Evolutionary conservation across 2,888 invertebrate species (phyloP), one percentile per base, ranked within the genome.

Genomic region (Orthonychiurus folsomi): DNA sequence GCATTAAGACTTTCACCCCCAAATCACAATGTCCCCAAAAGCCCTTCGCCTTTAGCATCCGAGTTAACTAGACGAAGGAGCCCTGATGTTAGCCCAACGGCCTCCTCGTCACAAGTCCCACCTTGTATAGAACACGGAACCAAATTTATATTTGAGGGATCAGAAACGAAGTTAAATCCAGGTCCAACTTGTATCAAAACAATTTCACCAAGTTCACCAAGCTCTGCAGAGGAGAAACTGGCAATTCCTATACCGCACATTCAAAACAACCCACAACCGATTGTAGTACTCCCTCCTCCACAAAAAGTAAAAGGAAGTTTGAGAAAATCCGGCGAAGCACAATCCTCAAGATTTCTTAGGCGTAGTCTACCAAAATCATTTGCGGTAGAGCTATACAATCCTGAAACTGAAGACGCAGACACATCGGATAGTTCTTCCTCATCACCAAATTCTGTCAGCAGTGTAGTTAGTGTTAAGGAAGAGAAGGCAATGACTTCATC

Each of bases 321-420:
- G 15, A 37, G 37, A 37, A 37, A 37, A 37, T 5, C 37, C 37
- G 24, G 21, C 47, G 64, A 63, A 53, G 62, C 66, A 47, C 63
- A 62, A 0, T 61, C 65, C 5, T 65, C 69, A 12, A 50, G 70
- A 24, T 73, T 73, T 61, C 68, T 74, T 1, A 64, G 74, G n/a
- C 69, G 74, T 27, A 73, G 73, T 57, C 65, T 88, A 62, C 89
- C 89, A 0, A 86, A 88, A 67, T 78, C 91, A 20, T 81, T 90
- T 74, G 86, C 89, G 1, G 77, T 91, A 62, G 92, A 92, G 75
- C 79, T 92, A 2, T 93, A 90, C 75, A 92, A 93, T 78, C 92
- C 92, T 1, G 92, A 90, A 74, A 89, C 87, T 3, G 92, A 93
- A 75, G 92, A 93, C 74, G 82, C 90, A 77, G 92, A 92, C 76